phyloP scores from a whole-genome alignment of 2,888 invertebrate species.

The Podabrus alpinus region DNA sequence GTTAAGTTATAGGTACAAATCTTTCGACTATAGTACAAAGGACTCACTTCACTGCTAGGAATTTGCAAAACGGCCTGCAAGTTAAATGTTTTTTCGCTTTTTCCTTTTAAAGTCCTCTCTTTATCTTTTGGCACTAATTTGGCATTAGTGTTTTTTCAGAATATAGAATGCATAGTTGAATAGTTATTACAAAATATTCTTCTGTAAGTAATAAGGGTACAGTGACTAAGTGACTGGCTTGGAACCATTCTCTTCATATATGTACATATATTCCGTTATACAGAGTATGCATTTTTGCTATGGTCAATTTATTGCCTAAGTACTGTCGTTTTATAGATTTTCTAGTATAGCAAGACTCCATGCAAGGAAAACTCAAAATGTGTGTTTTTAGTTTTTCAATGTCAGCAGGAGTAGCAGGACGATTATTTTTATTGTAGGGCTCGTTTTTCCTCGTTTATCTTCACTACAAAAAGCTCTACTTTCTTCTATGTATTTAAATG shows the following conservation, averaged over 20 bases:
- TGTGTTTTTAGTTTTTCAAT: too few relatives aligned
- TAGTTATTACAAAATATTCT: not conserved
- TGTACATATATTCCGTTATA: slow-evolving; percentile 32
- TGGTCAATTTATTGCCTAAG: slow-evolving; percentile 28
- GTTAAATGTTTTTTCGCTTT: too few relatives aligned
- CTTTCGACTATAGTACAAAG: slow-evolving; percentile 43
- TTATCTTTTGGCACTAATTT: slow-evolving; percentile 24
- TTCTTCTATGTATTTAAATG: too few relatives aligned
- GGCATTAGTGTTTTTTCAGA: not conserved
- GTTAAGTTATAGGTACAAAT: slow-evolving; percentile 42
- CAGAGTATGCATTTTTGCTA: slow-evolving; percentile 34
- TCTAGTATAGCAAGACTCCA: too few relatives aligned
- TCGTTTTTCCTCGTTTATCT: too few relatives aligned
- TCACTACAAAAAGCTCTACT: too few relatives aligned
- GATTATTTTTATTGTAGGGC: too few relatives aligned
- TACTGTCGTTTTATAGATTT: slow-evolving; percentile 33
- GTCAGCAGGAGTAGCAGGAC: too few relatives aligned
- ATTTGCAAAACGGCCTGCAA: slow-evolving; percentile 42
- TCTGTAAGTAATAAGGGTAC: too few relatives aligned
- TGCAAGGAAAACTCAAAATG: slow-evolving; percentile 33
- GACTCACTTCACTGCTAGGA: slow-evolving; percentile 37
- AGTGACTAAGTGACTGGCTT: too few relatives aligned
- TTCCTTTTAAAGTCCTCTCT: too few relatives aligned
- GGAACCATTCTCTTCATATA: too few relatives aligned
- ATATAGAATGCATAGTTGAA: not conserved